phyloP scores from a whole-genome alignment of 1,140 invertebrate genomes.

The Wiebesia pumilae region DNA sequence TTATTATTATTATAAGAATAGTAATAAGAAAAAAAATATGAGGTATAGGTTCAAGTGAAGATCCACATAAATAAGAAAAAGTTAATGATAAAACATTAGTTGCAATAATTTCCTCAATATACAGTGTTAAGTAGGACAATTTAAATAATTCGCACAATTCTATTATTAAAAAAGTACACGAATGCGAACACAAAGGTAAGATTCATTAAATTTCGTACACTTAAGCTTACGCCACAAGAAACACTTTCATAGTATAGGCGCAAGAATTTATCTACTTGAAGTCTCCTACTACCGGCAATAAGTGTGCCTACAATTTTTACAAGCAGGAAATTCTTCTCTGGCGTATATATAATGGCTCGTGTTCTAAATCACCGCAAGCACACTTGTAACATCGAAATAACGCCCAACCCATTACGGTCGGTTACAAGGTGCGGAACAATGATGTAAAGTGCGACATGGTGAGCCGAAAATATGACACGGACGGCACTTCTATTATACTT shows the following conservation, averaged over 20 bases:
- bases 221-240: neutral
- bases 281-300: constrained; percentile 8
- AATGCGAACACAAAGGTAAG: neutral
- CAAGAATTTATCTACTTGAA: neutral
- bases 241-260: constrained; percentile 4
- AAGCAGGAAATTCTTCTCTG: neutral
- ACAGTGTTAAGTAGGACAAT: too few species aligned
- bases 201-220: constrained; percentile 7
- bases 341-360: neutral
- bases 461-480: constrained; percentile 61
- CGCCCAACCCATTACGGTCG: constrained; percentile 62
- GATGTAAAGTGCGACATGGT: constrained; percentile 59
- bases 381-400: constrained; percentile 53
- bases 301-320: constrained; percentile 37
- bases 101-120: too few species aligned
- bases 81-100: neutral
- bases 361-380: constrained; percentile 40
- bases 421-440: constrained; percentile 62
- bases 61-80: neutral
- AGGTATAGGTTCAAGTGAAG: neutral
- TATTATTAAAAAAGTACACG: neutral
- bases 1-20: too few species aligned
- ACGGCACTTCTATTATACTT: constrained; percentile 48
- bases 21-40: neutral
- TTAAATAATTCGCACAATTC: too few species aligned